phyloP scores from a whole-genome alignment of 2,888 invertebrate species.

The Miltochrista miniata region DNA sequence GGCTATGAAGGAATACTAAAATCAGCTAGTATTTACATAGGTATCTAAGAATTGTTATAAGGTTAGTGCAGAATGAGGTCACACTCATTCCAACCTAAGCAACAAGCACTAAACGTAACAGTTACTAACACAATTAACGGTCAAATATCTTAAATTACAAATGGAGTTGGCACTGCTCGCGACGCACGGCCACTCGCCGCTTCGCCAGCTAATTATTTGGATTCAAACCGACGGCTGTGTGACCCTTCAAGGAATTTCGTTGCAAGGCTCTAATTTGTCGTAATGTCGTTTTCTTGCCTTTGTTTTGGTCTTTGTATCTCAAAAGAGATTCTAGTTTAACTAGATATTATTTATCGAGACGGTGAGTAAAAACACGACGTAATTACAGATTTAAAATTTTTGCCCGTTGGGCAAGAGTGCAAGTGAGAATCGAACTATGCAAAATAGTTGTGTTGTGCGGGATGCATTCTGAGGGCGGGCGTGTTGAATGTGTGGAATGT shows the following conservation, averaged over 20 bases:
- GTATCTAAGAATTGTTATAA: slow-evolving; percentile 55
- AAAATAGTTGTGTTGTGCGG: slow-evolving; percentile 70
- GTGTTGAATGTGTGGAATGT: slow-evolving; percentile 75
- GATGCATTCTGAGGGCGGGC: slow-evolving; percentile 74
- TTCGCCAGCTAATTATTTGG: slow-evolving; percentile 72
- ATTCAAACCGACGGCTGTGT: slow-evolving; percentile 63
- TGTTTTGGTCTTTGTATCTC: slow-evolving; percentile 37
- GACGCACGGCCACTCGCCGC: slow-evolving; percentile 70
- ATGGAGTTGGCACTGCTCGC: slow-evolving; percentile 72
- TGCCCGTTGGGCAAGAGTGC: slow-evolving; percentile 32
- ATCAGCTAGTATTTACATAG: slow-evolving; percentile 64
- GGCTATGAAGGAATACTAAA: slow-evolving; percentile 59
- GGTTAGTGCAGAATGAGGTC: slow-evolving; percentile 53
- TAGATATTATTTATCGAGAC: slow-evolving; percentile 22
- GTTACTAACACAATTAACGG: slow-evolving; percentile 76
- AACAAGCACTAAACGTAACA: slow-evolving; percentile 77
- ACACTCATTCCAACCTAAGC: slow-evolving; percentile 61
- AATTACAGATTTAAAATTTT: slow-evolving; percentile 15
- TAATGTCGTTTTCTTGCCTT: slow-evolving; percentile 49
- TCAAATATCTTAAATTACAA: slow-evolving; percentile 78
- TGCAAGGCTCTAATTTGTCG: slow-evolving; percentile 58
- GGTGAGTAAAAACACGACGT: slow-evolving; percentile 11
- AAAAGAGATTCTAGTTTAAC: slow-evolving; percentile 33
- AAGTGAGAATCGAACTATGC: slow-evolving; percentile 62
- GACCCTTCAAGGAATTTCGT: slow-evolving; percentile 61